Percentiles rank a stretch among this genome's conserved stretches.
phyloP scores from a whole-genome alignment of 2,888 invertebrate genomes.

The Lasioglossum malachurum region DNA sequence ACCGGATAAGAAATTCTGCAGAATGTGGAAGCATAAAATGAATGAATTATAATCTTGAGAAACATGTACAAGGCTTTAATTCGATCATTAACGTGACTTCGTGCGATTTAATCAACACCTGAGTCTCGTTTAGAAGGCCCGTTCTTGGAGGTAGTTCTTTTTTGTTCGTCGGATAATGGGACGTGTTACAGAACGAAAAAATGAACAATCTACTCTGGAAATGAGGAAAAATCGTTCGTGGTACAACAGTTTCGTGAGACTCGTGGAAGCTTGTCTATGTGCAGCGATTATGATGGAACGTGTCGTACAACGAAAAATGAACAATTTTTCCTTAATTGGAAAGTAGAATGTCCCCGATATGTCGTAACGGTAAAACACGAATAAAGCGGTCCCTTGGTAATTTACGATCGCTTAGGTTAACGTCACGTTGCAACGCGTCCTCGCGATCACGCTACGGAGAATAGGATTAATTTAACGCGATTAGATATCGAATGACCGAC shows the following conservation, averaged over 20 bases:
- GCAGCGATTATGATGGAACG: not conserved
- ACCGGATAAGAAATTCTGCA: too few relatives aligned
- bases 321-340: not conserved
- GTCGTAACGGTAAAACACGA: not conserved
- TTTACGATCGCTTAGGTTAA: slow-evolving; percentile 38
- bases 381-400: slow-evolving; percentile 2
- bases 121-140: too few relatives aligned
- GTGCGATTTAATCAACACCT: too few relatives aligned
- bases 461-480: slow-evolving; percentile 45
- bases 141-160: not conserved
- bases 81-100: too few relatives aligned
- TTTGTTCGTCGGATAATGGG: not conserved
- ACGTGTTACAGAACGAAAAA: not conserved
- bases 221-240: not conserved
- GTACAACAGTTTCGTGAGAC: not conserved
- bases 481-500: slow-evolving; percentile 45
- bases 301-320: too few relatives aligned
- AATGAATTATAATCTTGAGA: too few relatives aligned
- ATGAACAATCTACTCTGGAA: not conserved
- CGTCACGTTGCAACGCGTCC: not conserved
- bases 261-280: not conserved
- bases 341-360: not conserved
- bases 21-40: too few relatives aligned
- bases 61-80: too few relatives aligned
- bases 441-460: slow-evolving; percentile 3